Percentiles rank a stretch among this genome's conserved stretches.
Conservation (phyloP, 2,888 invertebrate genomes). For the Pollenia angustigena region DNA sequence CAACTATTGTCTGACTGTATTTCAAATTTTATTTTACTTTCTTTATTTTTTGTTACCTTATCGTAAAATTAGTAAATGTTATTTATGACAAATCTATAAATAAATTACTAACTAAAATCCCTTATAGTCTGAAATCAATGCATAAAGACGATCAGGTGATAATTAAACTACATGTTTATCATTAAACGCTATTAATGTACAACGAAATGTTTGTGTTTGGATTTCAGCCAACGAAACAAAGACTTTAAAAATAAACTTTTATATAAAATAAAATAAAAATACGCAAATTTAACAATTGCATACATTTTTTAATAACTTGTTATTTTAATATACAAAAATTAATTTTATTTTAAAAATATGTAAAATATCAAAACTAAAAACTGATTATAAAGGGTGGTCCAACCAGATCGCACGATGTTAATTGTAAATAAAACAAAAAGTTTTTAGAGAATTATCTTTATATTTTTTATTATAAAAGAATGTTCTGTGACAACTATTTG, state of each 20-base stretch:
- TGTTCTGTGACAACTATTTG: too few relatives aligned
- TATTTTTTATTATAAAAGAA: too few relatives aligned
- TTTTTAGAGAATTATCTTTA: too few relatives aligned
- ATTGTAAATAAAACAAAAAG: too few relatives aligned
- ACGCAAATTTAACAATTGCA: not conserved
- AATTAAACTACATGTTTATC: constrained; percentile 43
- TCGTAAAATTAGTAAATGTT: not conserved
- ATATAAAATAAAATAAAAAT: not conserved
- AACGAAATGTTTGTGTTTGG: constrained; percentile 20
- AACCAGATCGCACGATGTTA: too few relatives aligned
- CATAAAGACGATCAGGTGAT: constrained; percentile 58
- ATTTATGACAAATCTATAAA: constrained; percentile 5
- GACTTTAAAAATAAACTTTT: not conserved
- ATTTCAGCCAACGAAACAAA: constrained; percentile 32
- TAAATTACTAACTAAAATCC: not conserved
- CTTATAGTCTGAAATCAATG: not conserved
- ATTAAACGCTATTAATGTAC: not conserved
- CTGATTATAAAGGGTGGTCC: too few relatives aligned
- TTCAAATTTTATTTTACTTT: not conserved
- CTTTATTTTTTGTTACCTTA: constrained; percentile 4
- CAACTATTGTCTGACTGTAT: not conserved
- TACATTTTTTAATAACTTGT: too few relatives aligned
- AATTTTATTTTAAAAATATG: too few relatives aligned
- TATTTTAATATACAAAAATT: too few relatives aligned
- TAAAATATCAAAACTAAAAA: too few relatives aligned